Evolutionary conservation across 30 jellyfish, hydroid and myxozoan species (phyloP), one percentile per base, ranked within the genome.

Genomic region (Aurelia sp.): DNA sequence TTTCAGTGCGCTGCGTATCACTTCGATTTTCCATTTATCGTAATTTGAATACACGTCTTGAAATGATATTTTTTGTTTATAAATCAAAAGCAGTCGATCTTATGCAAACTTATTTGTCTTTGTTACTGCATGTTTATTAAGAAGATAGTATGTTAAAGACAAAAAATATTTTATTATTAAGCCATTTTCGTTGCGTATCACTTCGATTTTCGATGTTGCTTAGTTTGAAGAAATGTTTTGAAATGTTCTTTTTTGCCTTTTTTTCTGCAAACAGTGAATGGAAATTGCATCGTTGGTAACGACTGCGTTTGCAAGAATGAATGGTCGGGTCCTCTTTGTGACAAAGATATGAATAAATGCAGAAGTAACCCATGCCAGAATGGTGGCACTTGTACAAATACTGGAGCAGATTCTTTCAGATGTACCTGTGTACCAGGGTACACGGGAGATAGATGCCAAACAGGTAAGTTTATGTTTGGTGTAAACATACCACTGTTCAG

Each of bases 281-380:
- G 99, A 12, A 48, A 60, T n/a, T 94, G 99, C 72, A 63, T 66
- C 22, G 16, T 64, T 52, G 99, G 99, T 4, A 75, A 73, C 66
- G 99, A 94, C 52, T 94, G 99, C 78, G 19, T 52, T 23, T 94
- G 99, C 67, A 35, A 58, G 33, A 62, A 27, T 20, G 95, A 81
- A 63, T 94, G 99, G 99, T 62, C 91, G 31, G 99, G 99, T 48
- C 74, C 60, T 4, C 50, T 44, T 41, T 94, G 99, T 78, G 82
- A 93, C 64, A 44, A 62, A 62, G 98, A 93, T 72, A 21, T 71
- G 68, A 84, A 84, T 64, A 87, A 55, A 27, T 93, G 98, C 82
- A 77, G 96, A 84, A 86, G 76, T 62, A 74, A 68, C 63, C 98
- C 97, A 1, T 93, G 98, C 51, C 61, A 84, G 76, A 93, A 93